These are phyloP conservation scores for Sander lucioperca DNA, from an alignment of 2,113 vertebrate genomes.

Conservation along the genomic window DNA sequence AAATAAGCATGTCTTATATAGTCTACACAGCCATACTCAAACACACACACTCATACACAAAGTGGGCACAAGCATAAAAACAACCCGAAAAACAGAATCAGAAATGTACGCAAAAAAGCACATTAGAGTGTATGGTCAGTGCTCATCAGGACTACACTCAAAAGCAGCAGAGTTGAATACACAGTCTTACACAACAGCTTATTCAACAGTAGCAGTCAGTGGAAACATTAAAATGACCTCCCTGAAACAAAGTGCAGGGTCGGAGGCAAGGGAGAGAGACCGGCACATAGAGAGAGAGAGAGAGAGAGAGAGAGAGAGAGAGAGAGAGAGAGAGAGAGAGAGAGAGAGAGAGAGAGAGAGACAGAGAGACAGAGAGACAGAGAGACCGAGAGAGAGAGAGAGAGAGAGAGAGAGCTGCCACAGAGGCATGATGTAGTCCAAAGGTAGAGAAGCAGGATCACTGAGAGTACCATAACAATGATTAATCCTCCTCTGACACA, in stretches of 20 bases:
- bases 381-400: background rate
- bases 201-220: conserved; percentile 38
- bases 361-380: background rate
- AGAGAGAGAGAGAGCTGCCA: background rate
- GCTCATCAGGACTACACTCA: conserved; percentile 1
- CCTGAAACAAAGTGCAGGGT: background rate
- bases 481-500: conserved; percentile 14
- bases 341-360: background rate
- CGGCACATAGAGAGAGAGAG: background rate
- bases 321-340: background rate
- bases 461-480: background rate
- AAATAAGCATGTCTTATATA: conserved; percentile 23
- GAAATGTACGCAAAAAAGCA: background rate
- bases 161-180: conserved; percentile 26
- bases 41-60: conserved; percentile 9
- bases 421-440: conserved; percentile 19
- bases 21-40: conserved; percentile 2
- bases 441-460: conserved; percentile 11
- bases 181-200: conserved; percentile 38
- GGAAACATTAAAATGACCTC: conserved; percentile 36
- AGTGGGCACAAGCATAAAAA: conserved; percentile 2
- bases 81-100: background rate
- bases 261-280: background rate
- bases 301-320: background rate
- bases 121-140: conserved; percentile 23